phyloP scores from a whole-genome alignment of 2,797 vertebrate genomes.

The Spondyliosoma cantharus region DNA sequence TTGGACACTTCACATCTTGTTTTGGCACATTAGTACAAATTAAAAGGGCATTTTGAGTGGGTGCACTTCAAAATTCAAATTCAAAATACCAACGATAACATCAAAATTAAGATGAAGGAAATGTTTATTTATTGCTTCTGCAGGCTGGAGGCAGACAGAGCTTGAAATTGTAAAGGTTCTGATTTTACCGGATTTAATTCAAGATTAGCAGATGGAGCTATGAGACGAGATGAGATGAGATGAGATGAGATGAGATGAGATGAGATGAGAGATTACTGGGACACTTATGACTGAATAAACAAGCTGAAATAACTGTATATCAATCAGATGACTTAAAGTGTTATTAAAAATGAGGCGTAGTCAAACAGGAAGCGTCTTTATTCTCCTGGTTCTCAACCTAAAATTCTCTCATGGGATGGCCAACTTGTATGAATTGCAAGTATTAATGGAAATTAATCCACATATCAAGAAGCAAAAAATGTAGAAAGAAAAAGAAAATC shows the following conservation, averaged over 20 bases:
- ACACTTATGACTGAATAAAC: background rate
- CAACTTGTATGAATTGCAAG: background rate
- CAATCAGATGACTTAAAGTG: background rate
- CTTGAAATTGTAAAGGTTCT: background rate
- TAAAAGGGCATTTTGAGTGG: background rate
- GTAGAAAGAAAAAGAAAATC: conserved; percentile 24
- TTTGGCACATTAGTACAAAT: background rate
- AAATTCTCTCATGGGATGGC: no score
- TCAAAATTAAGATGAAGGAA: background rate
- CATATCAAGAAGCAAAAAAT: background rate
- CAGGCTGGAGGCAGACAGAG: no score
- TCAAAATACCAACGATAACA: background rate
- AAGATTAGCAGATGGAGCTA: background rate
- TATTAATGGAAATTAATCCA: background rate
- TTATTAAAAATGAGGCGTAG: background rate
- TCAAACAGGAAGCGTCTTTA: background rate
- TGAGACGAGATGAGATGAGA: no score
- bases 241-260: no score
- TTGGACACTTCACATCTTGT: background rate
- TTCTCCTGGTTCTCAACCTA: no score
- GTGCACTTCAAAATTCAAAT: no score
- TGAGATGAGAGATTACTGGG: background rate
- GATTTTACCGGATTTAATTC: conserved; percentile 2
- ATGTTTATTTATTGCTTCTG: background rate
- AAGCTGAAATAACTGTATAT: background rate